Conservation (phyloP, 2,888 invertebrate genomes). For the Aquatica leii region DNA sequence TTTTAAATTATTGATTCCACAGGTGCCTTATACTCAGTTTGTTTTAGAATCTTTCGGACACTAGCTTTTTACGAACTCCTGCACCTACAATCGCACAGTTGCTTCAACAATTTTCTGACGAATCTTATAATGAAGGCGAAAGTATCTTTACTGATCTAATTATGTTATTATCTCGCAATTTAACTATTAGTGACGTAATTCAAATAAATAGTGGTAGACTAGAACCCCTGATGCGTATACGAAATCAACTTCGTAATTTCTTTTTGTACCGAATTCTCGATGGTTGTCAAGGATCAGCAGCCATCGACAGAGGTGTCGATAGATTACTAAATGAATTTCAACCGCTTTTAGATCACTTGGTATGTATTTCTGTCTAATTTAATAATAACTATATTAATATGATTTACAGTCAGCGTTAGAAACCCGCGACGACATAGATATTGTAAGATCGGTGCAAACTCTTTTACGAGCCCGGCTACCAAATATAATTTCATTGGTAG, state of each 20-base stretch:
- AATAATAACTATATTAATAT: too few species aligned
- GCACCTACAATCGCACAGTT: constrained; percentile 61
- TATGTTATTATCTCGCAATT: constrained; percentile 56
- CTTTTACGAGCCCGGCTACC: constrained; percentile 55
- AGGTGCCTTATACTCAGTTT: background rate
- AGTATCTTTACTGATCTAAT: constrained; percentile 60
- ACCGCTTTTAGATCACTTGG: constrained; percentile 59
- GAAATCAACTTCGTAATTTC: constrained; percentile 61
- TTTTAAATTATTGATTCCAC: background rate
- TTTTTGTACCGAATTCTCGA: constrained; percentile 60
- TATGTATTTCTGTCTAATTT: constrained; percentile 50
- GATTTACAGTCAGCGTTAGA: constrained; percentile 42
- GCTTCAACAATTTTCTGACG: constrained; percentile 56
- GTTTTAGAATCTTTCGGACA: constrained; percentile 41
- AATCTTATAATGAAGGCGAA: constrained; percentile 58
- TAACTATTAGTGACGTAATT: constrained; percentile 57
- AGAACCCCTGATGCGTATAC: constrained; percentile 60
- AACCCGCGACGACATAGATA: constrained; percentile 55
- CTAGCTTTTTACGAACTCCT: constrained; percentile 44
- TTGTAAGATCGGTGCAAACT: constrained; percentile 53
- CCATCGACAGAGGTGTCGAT: constrained; percentile 60
- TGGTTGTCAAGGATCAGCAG: constrained; percentile 57
- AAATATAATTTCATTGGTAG: constrained; percentile 51
- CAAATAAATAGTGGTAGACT: constrained; percentile 56
- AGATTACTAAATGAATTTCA: constrained; percentile 60